Percentiles rank a stretch among this genome's conserved stretches.
phyloP scores from a whole-genome alignment of 2,113 vertebrate species.

The Hydrolagus affinis region DNA sequence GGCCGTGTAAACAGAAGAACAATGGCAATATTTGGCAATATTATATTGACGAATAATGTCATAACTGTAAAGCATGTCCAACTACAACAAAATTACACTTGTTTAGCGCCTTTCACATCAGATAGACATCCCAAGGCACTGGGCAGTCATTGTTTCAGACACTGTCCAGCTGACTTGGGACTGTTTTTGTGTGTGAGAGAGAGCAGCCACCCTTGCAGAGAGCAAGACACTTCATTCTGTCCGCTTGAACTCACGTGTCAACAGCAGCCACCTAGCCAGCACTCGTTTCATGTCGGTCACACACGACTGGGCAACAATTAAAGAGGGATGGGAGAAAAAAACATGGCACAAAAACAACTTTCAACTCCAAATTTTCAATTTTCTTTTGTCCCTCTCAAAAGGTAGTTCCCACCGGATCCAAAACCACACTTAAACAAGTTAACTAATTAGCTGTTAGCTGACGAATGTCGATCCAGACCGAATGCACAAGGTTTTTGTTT shows the following conservation, averaged over 20 bases:
- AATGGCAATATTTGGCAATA: too few relatives aligned
- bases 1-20: too few relatives aligned
- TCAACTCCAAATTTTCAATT: neutral
- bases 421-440: neutral
- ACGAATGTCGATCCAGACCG: neutral
- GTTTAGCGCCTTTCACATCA: too few relatives aligned
- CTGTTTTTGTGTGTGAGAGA: neutral
- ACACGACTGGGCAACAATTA: neutral
- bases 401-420: neutral
- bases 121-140: too few relatives aligned
- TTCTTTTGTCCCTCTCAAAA: neutral
- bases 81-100: too few relatives aligned
- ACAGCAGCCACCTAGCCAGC: neutral
- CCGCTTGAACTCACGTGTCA: neutral
- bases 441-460: neutral
- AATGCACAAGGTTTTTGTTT: neutral
- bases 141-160: too few relatives aligned
- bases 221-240: neutral
- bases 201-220: neutral
- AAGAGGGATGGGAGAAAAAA: neutral
- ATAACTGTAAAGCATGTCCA: neutral
- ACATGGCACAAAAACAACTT: neutral
- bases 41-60: neutral
- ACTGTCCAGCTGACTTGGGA: neutral
- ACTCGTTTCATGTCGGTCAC: neutral